Conservation (phyloP, 2,797 vertebrate species). For the Rallus crepitans region DNA sequence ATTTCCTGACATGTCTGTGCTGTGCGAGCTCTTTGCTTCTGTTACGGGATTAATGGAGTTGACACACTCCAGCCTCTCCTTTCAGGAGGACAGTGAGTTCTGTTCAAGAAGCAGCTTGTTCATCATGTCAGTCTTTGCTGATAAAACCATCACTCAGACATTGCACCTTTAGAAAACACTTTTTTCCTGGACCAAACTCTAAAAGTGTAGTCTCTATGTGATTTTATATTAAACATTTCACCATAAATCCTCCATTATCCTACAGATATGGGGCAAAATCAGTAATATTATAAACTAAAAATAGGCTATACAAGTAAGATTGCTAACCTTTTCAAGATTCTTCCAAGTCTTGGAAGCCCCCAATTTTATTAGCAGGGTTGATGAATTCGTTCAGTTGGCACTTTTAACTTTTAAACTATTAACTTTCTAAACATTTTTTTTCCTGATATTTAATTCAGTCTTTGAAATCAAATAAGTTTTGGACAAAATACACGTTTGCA, state of each 20-base stretch:
- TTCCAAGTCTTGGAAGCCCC: neutral
- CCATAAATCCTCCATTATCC: neutral
- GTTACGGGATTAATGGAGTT: neutral
- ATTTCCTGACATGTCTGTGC: neutral
- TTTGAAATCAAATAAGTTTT: neutral
- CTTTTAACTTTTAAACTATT: neutral
- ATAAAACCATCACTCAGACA: neutral
- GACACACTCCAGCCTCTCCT: constrained; percentile 11
- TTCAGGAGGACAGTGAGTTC: neutral
- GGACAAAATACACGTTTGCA: neutral
- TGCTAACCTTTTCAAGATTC: neutral
- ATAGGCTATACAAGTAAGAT: neutral
- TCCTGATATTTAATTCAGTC: neutral
- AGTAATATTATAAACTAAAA: neutral
- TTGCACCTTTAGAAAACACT: neutral
- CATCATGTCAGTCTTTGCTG: neutral
- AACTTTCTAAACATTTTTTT: neutral
- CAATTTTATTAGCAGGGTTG: neutral
- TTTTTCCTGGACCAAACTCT: neutral
- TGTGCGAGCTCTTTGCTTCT: neutral
- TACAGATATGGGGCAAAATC: neutral
- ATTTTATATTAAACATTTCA: neutral
- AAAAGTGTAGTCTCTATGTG: neutral
- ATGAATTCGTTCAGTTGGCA: neutral
- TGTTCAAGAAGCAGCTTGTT: constrained; percentile 54